Base-by-base conservation (phyloP, 2,113 vertebrate genomes). In the Columba livia region DNA sequence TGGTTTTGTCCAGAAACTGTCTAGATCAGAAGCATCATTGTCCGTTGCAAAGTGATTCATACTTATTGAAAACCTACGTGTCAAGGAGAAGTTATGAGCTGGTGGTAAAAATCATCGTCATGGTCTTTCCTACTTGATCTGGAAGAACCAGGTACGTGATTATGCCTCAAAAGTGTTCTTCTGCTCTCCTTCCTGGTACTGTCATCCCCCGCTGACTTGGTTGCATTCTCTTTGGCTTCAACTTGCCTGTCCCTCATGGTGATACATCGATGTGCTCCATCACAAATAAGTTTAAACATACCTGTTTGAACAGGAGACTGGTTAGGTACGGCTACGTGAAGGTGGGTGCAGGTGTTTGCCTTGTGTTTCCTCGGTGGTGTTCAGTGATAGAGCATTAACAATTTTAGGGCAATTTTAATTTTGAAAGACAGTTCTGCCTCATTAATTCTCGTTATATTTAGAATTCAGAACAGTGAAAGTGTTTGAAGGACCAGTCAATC, bases 211-310 rank as follows among this genome's bases (percentile, higher is more conserved):
- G 3, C 28, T 72, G n/a, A 5, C 54, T 72, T 60, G 53, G 18
- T 48, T 54, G 57, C 36, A 54, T 57, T 44, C 34, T 73, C 8
- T 44, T 54, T 58, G 38, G 34, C 24, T 34, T 85, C 38, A 36
- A 7, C 44, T 11, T 38, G 54, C 31, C 47, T 42, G 54, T 66
- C 29, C 53, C 12, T 78, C 0, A 0, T 4, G 15, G 24, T 17
- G 28, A 32, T 15, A 21, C 17, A 3, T 57, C 38, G 65, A 9
- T 5, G 3, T 13, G n/a, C 32, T 89, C 20, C 38, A 47, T 64
- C 65, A 64, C 34, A 84, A 53, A 26, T 28, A 53, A 44, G 11
- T 66, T 77, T 69, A 78, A 88, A 47, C 10, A 5, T 4, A 6
- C 6, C 5, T 29, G 1, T 78, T 71, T 56, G 70, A 85, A 86